Percentiles rank a stretch among this genome's conserved stretches.
These are phyloP conservation scores for Kryptopterus vitreolus DNA, from an alignment of 2,797 vertebrate species.

Conservation along the genomic window DNA sequence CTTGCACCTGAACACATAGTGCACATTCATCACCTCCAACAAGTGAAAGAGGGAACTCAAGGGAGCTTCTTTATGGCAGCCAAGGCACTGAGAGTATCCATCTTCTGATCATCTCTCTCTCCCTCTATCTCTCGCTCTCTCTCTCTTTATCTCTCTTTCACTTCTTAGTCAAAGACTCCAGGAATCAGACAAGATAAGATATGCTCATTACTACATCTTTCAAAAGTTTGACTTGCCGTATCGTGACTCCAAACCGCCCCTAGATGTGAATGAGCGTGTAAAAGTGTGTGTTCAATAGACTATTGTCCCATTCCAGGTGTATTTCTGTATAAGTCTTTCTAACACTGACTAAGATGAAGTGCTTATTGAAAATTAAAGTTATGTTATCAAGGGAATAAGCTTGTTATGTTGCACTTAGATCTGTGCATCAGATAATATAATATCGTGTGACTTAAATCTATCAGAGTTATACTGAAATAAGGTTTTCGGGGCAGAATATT, in stretches of 20 bases:
- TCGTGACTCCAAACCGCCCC: background rate
- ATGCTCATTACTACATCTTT: background rate
- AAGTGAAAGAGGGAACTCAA: constrained; percentile 23
- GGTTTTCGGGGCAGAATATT: background rate
- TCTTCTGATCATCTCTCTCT: constrained; percentile 38
- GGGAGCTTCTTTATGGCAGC: constrained; percentile 42
- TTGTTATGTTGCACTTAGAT: background rate
- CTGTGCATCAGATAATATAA: background rate
- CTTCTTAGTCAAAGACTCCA: background rate
- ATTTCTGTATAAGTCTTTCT: background rate
- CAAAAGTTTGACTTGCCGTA: background rate
- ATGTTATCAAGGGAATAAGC: too few species aligned
- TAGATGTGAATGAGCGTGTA: background rate
- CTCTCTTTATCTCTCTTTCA: background rate
- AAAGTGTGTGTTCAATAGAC: background rate
- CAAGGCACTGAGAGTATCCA: constrained; percentile 36
- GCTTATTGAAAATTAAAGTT: background rate
- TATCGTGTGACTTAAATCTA: background rate
- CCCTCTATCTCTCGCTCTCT: background rate
- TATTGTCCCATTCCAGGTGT: background rate
- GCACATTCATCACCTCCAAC: constrained; percentile 48
- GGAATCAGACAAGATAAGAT: background rate
- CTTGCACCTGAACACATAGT: constrained; percentile 43
- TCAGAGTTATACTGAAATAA: background rate
- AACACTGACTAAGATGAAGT: background rate